Conservation (phyloP, 2,797 vertebrate genomes). For the Melanotaenia boesemani region DNA sequence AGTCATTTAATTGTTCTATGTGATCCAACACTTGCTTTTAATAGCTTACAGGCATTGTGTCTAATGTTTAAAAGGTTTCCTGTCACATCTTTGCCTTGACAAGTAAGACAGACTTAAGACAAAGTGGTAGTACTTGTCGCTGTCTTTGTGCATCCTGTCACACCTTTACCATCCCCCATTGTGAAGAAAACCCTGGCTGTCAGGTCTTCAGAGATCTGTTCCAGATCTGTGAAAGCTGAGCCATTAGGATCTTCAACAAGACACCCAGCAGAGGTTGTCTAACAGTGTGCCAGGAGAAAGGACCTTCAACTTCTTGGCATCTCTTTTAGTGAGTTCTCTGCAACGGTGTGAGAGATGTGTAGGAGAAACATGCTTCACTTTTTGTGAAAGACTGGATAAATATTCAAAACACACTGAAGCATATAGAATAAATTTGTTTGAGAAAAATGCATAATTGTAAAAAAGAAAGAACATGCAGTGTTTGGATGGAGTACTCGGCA, state of each 20-base stretch:
- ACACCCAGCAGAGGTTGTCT: slow-evolving; percentile 60
- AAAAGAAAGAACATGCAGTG: background rate
- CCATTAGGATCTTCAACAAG: slow-evolving; percentile 80
- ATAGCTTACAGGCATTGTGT: slow-evolving; percentile 56
- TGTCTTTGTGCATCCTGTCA: slow-evolving; percentile 72
- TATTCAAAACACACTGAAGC: slow-evolving; percentile 8
- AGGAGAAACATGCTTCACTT: slow-evolving; percentile 32
- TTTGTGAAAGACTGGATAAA: background rate
- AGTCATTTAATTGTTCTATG: no score
- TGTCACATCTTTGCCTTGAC: slow-evolving; percentile 54
- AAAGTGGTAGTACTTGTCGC: slow-evolving; percentile 68
- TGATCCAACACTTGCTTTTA: slow-evolving; percentile 22
- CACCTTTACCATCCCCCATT: slow-evolving; percentile 74
- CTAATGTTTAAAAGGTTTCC: background rate
- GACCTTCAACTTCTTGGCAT: slow-evolving; percentile 47
- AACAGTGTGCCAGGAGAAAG: slow-evolving; percentile 50
- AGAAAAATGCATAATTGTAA: background rate
- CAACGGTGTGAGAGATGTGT: slow-evolving; percentile 37
- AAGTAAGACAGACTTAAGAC: slow-evolving; percentile 70
- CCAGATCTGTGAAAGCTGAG: slow-evolving; percentile 77
- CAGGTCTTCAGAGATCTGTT: slow-evolving; percentile 79
- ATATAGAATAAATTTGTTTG: background rate
- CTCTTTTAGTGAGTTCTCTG: slow-evolving; percentile 46
- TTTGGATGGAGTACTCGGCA: background rate
- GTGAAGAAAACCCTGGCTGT: slow-evolving; percentile 63